Evolutionary conservation across 2,113 vertebrate species (phyloP), one percentile per base, ranked within the genome.

Genomic region (Centrocercus urophasianus): DNA sequence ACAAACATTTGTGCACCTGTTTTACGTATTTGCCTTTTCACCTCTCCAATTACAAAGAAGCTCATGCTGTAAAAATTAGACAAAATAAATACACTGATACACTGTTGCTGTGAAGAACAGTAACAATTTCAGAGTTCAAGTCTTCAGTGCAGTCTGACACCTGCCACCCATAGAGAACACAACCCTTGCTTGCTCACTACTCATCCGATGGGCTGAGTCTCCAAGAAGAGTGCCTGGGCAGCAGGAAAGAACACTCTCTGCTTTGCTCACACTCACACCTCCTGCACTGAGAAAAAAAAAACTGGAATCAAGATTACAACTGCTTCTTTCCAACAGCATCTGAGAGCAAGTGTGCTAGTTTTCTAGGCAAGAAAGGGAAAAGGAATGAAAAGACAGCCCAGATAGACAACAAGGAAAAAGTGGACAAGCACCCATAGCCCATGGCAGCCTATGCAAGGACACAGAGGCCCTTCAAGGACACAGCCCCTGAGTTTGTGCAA

Each of bases 41-140:
- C 27, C 67, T 72, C 54, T 83, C 87, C 66, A 88, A 43, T 91
- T 94, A 82, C 86, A 95, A 73, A 85, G 34, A 83, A 28, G 67
- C 15, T 38, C 17, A 75, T 64, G 40, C 65, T 86, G 24, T 30
- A 82, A 72, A 81, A 74, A 86, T 63, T 32, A 85, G 73, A 93
- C 65, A 74, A 40, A 63, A 66, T 45, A 91, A 86, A 85, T 5
- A 54, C 64, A 40, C 43, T 13, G 50, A 43, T 42, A n/a, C 4
- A 3, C 4, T 17, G 22, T 13, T 42, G 40, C 50, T 66, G n/a
- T 60, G 52, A 88, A 67, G 47, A 17, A 77, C 25, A 28, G 50
- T n/a, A 70, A 74, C 2, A 14, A 79, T 28, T 90, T 79, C 40
- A 42, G 42, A 76, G 45, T 20, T 64, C 67, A 66, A 0, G 7